Evolutionary conservation across 2,888 invertebrate genomes (phyloP).

Genomic region (Digitonthophagus gazella): DNA sequence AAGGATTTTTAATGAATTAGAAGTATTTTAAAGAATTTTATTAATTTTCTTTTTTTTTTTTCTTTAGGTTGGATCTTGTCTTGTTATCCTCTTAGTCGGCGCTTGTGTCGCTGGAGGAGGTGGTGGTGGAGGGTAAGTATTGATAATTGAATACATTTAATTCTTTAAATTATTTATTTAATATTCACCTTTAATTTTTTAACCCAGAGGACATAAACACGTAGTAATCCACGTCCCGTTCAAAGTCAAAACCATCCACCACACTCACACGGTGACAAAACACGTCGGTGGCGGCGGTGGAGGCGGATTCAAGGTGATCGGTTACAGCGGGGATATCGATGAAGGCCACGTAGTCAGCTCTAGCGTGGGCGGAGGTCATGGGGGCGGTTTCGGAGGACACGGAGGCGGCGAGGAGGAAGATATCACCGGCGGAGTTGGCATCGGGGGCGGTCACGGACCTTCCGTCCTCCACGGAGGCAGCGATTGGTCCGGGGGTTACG

Average conservation of each 20-base stretch:
- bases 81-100: conserved; percentile 49
- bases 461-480: conserved; percentile 43
- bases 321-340: conserved; percentile 67
- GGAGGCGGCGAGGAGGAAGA: conserved; percentile 34
- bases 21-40: conserved; percentile 38
- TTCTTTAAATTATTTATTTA: background rate
- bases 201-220: conserved; percentile 63
- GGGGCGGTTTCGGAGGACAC: conserved; percentile 38
- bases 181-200: background rate
- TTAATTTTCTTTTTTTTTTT: conserved; percentile 41
- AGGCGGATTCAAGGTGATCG: conserved; percentile 62
- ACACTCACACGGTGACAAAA: conserved; percentile 75
- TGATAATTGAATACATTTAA: background rate
- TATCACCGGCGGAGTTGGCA: conserved; percentile 31
- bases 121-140: conserved; percentile 53
- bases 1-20: background rate
- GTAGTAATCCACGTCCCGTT: conserved; percentile 78
- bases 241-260: conserved; percentile 73
- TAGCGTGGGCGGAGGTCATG: conserved; percentile 41
- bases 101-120: conserved; percentile 48
- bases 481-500: conserved; percentile 33
- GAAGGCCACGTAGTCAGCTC: conserved; percentile 52
- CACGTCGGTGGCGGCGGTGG: conserved; percentile 58
- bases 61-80: conserved; percentile 45
- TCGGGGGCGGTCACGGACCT: conserved; percentile 31